phyloP scores from a whole-genome alignment of 1,140 invertebrate species.

The Atta texana region DNA sequence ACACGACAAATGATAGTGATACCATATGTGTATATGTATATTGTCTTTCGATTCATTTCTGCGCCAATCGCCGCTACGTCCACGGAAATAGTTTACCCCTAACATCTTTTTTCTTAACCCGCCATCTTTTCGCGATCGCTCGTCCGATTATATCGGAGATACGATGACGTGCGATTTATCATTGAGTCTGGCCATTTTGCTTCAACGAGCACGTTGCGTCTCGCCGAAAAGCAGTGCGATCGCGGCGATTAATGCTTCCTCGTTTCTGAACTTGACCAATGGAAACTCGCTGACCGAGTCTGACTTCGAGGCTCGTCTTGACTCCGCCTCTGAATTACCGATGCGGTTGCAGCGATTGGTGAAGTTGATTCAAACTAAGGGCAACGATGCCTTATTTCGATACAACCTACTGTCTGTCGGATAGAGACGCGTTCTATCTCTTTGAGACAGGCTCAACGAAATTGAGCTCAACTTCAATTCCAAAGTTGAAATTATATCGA shows the following conservation, averaged over 20 bases:
- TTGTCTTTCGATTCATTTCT: not conserved
- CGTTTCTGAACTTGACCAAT: constrained; percentile 54
- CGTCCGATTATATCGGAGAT: not conserved
- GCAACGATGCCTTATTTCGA: not conserved
- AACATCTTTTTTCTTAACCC: not conserved
- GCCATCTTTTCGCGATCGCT: constrained; percentile 46
- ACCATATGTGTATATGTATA: too few relatives aligned
- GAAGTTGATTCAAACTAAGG: constrained; percentile 33
- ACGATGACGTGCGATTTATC: constrained; percentile 51
- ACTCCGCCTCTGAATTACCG: constrained; percentile 48
- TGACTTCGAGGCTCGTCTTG: constrained; percentile 43
- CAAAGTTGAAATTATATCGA: constrained; percentile 1
- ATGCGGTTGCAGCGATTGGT: constrained; percentile 30
- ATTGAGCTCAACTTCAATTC: not conserved
- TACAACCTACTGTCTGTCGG: not conserved
- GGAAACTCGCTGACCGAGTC: constrained; percentile 31
- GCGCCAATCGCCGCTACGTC: constrained; percentile 8
- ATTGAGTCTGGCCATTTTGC: constrained; percentile 45
- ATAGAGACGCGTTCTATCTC: not conserved
- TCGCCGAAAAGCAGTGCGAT: constrained; percentile 6
- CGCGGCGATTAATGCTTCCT: constrained; percentile 42
- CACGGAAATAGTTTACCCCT: not conserved
- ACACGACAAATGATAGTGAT: not conserved
- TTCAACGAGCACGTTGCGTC: constrained; percentile 43
- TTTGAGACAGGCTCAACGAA: not conserved